phyloP scores from a whole-genome alignment of 1,140 invertebrate genomes.

The Zaprionus vittiger region DNA sequence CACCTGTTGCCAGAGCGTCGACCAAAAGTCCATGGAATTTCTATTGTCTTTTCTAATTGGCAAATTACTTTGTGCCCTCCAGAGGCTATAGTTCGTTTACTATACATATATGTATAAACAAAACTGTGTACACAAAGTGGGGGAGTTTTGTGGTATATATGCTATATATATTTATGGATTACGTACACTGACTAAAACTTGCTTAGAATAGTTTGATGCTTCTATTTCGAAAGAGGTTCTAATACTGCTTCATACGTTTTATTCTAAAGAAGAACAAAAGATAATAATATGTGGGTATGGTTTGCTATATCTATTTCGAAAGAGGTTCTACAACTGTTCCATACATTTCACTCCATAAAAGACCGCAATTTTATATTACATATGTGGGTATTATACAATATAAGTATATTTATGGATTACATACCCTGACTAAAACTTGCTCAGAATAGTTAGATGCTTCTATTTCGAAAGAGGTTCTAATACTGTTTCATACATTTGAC shows the following conservation, averaged over 20 bases:
- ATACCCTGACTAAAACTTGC: neutral
- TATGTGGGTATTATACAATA: neutral
- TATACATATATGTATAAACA: neutral
- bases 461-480: no score
- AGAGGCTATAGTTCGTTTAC: constrained; percentile 2
- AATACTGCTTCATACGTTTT: no score
- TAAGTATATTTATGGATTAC: neutral
- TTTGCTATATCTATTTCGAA: no score
- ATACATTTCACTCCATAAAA: no score
- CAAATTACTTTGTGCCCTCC: constrained; percentile 15
- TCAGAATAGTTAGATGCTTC: neutral
- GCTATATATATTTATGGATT: neutral
- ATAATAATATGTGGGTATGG: no score
- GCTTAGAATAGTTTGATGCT: neutral
- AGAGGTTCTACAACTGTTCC: no score
- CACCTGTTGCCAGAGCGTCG: neutral
- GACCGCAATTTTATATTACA: no score
- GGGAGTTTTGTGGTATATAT: neutral
- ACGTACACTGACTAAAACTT: neutral
- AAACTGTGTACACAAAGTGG: neutral
- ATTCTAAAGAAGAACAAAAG: no score
- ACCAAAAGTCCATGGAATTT: neutral
- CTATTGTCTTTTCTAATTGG: constrained; percentile 30
- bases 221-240: neutral
- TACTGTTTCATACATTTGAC: no score